Percentiles rank a stretch among this genome's conserved stretches.
Conservation (phyloP, 2,888 invertebrate genomes). For the Pristionchus exspectatus region DNA sequence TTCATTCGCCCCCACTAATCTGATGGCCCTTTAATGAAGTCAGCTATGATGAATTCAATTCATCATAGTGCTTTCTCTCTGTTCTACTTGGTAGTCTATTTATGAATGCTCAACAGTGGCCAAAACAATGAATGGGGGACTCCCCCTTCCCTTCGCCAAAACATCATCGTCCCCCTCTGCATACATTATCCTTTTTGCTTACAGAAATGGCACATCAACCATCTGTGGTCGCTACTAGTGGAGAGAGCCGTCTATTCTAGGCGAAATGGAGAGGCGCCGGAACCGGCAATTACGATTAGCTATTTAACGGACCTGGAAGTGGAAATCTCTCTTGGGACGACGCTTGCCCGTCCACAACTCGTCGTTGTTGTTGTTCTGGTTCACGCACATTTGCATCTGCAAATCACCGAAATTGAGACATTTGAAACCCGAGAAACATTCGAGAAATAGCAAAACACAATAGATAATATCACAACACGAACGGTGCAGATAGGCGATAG, state of each 20-base stretch:
- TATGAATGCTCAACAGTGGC: neutral
- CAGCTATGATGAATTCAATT: neutral
- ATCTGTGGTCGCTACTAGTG: neutral
- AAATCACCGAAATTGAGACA: neutral
- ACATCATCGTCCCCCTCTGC: neutral
- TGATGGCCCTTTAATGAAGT: neutral
- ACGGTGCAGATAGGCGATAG: neutral
- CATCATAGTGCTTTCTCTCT: slow-evolving; percentile 18
- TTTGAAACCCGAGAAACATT: neutral
- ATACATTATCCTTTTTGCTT: slow-evolving; percentile 27
- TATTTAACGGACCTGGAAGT: slow-evolving; percentile 49
- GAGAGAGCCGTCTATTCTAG: slow-evolving; percentile 1
- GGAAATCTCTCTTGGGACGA: slow-evolving; percentile 54
- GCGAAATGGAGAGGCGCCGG: neutral
- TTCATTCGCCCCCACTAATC: neutral
- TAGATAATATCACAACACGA: neutral
- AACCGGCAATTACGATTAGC: neutral
- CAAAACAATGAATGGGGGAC: slow-evolving; percentile 13
- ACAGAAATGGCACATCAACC: neutral
- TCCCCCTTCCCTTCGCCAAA: neutral
- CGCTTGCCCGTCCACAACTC: slow-evolving; percentile 44
- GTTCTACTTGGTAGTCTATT: neutral
- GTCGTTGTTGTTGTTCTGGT: slow-evolving; percentile 46
- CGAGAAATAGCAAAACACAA: neutral
- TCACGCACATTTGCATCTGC: slow-evolving; percentile 55